These are phyloP conservation scores for Marronus borbonicus DNA, from an alignment of 2,888 invertebrate species.

Conservation along the genomic window DNA sequence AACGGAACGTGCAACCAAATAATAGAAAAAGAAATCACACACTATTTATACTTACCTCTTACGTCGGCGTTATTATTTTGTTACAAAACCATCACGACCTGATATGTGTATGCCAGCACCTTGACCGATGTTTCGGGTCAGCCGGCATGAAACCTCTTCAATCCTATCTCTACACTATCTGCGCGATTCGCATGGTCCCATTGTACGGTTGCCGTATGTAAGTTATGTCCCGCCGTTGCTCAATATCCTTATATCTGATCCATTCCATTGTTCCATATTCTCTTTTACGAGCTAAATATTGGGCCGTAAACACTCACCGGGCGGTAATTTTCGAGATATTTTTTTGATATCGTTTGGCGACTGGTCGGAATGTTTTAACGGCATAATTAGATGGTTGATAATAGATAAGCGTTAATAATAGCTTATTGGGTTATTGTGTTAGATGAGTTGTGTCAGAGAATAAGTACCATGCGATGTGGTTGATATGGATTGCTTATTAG, in stretches of 20 bases:
- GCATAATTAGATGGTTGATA: neutral
- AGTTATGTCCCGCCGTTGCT: constrained; percentile 43
- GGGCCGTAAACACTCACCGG: constrained; percentile 14
- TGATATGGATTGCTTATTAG: too few relatives aligned
- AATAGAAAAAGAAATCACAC: neutral
- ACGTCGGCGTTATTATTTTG: constrained; percentile 1
- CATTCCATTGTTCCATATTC: constrained; percentile 42
- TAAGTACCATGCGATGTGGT: too few relatives aligned
- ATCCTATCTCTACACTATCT: constrained; percentile 46
- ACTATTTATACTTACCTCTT: neutral
- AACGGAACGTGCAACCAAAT: too few relatives aligned
- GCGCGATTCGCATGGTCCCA: constrained; percentile 34
- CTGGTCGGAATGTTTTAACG: neutral
- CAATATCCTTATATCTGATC: constrained; percentile 47
- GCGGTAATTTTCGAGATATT: constrained; percentile 28
- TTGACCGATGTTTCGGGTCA: constrained; percentile 48
- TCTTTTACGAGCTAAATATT: constrained; percentile 39
- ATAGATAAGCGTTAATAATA: neutral
- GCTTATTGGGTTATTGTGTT: neutral
- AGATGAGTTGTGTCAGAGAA: too few relatives aligned
- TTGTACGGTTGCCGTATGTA: constrained; percentile 9
- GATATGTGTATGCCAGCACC: constrained; percentile 32
- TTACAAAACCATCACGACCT: constrained; percentile 38
- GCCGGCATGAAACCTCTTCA: constrained; percentile 44
- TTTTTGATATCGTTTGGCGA: constrained; percentile 9